A percentile compares a stretch with the other conserved stretches of the same genome.
Evolutionary conservation across 2,888 invertebrate species (phyloP).

Genomic region (Aradus depressus): DNA sequence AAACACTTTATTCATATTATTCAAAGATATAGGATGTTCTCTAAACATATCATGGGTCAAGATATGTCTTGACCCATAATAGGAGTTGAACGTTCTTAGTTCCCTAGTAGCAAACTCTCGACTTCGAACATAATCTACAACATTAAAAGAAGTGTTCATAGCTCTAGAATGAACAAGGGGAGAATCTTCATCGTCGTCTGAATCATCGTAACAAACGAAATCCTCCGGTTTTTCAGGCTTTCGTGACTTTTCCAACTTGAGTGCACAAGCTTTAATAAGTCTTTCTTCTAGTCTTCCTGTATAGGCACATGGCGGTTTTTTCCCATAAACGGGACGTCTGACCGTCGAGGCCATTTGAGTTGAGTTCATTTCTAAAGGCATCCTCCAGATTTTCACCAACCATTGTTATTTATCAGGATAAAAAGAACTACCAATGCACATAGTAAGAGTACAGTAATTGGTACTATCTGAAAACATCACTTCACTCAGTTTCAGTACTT

Average conservation of each 20-base stretch:
- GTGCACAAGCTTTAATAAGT: conserved; percentile 51
- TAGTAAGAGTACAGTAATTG: too few relatives aligned
- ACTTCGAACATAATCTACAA: conserved; percentile 72
- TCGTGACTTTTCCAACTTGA: conserved; percentile 55
- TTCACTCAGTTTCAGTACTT: too few relatives aligned
- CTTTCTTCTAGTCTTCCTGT: conserved; percentile 61
- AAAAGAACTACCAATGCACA: too few relatives aligned
- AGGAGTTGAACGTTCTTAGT: conserved; percentile 57
- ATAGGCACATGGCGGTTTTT: conserved; percentile 65
- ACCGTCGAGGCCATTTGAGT: conserved; percentile 58
- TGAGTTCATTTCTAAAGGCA: too few relatives aligned
- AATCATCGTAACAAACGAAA: conserved; percentile 79
- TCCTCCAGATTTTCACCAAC: too few relatives aligned
- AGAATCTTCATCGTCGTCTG: conserved; percentile 73
- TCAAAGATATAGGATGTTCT: conserved; percentile 69
- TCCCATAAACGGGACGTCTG: conserved; percentile 58
- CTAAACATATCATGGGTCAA: conserved; percentile 80
- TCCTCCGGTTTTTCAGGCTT: conserved; percentile 83
- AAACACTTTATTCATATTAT: conserved; percentile 82
- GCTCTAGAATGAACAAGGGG: conserved; percentile 52
- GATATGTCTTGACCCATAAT: conserved; percentile 77
- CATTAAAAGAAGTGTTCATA: conserved; percentile 68
- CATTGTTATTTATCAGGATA: too few relatives aligned
- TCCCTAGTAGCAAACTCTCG: conserved; percentile 62
- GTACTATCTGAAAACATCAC: too few relatives aligned